These are phyloP conservation scores for Holotrichia oblita DNA, from an alignment of 1,140 invertebrate species.

Conservation along the genomic window DNA sequence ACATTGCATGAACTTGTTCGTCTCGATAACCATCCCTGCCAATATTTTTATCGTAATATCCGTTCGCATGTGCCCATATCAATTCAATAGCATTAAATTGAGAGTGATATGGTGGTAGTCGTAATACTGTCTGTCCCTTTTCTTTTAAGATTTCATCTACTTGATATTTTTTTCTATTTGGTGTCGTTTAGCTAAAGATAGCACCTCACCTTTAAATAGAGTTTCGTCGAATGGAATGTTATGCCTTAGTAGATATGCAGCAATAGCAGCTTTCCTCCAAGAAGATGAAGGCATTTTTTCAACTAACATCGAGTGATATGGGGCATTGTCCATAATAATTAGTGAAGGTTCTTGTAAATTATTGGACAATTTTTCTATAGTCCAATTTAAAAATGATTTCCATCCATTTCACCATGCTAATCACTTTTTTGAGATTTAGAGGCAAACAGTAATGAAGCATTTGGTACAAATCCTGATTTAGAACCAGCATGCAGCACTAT, in stretches of 20 bases:
- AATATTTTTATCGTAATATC: slow-evolving; percentile 43
- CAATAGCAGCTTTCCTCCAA: slow-evolving; percentile 50
- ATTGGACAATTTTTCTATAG: slow-evolving; percentile 46
- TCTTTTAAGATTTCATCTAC: slow-evolving; percentile 30
- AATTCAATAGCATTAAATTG: slow-evolving; percentile 40
- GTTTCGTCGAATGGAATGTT: slow-evolving; percentile 43
- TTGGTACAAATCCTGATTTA: slow-evolving; percentile 32
- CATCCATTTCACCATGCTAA: slow-evolving; percentile 33
- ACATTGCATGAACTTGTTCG: slow-evolving; percentile 22
- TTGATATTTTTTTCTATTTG: slow-evolving; percentile 39
- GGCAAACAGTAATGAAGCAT: slow-evolving; percentile 17
- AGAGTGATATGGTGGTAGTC: slow-evolving; percentile 39
- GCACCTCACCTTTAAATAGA: slow-evolving; percentile 36
- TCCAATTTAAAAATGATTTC: slow-evolving; percentile 12
- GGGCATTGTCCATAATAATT: slow-evolving; percentile 59
- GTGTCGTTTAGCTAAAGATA: slow-evolving; percentile 35
- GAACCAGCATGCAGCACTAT: slow-evolving; percentile 23
- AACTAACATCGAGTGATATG: slow-evolving; percentile 56
- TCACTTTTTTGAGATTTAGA: slow-evolving; percentile 1
- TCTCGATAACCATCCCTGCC: slow-evolving; percentile 16
- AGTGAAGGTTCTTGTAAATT: slow-evolving; percentile 54
- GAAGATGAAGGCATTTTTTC: slow-evolving; percentile 49
- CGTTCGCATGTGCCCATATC: slow-evolving; percentile 49
- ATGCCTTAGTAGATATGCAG: slow-evolving; percentile 47
- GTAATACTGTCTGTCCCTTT: slow-evolving; percentile 35